Conservation (phyloP, 2,888 invertebrate genomes). For the Euplagia quadripunctaria region DNA sequence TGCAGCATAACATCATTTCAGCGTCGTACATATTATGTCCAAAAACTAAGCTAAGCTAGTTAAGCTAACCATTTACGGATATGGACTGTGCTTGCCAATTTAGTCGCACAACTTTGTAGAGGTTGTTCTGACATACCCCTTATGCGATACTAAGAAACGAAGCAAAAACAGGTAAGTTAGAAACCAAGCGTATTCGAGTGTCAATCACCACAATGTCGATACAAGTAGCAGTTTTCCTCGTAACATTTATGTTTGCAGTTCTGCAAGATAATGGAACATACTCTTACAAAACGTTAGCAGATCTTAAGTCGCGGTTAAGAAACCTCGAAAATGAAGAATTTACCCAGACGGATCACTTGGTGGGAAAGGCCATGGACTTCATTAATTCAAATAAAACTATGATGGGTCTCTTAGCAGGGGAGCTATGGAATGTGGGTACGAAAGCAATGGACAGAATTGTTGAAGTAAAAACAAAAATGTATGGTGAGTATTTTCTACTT, state of each 20-base stretch:
- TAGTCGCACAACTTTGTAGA: not conserved
- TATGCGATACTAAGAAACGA: constrained; percentile 28
- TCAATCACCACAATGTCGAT: constrained; percentile 54
- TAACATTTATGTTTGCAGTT: constrained; percentile 45
- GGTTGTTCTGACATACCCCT: constrained; percentile 14
- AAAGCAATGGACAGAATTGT: constrained; percentile 65
- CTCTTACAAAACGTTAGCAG: constrained; percentile 65
- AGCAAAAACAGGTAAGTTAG: constrained; percentile 12
- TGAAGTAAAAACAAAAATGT: constrained; percentile 11
- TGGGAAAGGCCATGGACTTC: constrained; percentile 78
- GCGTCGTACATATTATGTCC: too few species aligned
- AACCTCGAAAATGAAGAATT: constrained; percentile 60
- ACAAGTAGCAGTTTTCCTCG: constrained; percentile 44
- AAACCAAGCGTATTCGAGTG: not conserved
- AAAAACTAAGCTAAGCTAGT: too few species aligned
- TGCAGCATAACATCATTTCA: too few species aligned
- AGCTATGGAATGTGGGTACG: constrained; percentile 78
- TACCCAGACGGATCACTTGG: constrained; percentile 64
- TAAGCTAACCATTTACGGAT: too few species aligned
- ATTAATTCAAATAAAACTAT: constrained; percentile 76
- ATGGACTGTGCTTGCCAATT: too few species aligned
- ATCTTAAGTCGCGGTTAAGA: constrained; percentile 60
- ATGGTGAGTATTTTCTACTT: not conserved
- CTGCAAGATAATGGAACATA: constrained; percentile 52
- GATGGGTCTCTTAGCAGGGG: constrained; percentile 76